Evolutionary conservation across 2,113 vertebrate genomes (phyloP).

Genomic region (Crotalus viridis): DNA sequence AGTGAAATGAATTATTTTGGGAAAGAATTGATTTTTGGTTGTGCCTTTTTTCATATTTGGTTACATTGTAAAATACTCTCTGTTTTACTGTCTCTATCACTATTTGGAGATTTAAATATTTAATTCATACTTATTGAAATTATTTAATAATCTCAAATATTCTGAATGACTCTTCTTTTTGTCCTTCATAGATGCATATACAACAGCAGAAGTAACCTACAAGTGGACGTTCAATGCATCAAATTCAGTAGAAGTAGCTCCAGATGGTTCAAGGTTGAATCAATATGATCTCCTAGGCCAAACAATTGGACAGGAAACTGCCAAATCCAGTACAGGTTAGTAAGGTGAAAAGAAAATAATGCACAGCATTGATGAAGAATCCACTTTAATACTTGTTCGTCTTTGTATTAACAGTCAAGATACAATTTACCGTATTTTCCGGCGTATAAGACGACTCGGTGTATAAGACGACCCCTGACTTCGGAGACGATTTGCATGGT

Average conservation of each 20-base stretch:
- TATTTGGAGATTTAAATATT: neutral
- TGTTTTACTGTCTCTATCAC: neutral
- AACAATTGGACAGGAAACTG: slow-evolving; percentile 93
- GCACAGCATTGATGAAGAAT: neutral
- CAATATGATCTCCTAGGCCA: slow-evolving; percentile 96
- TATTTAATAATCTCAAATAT: neutral
- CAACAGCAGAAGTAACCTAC: slow-evolving; percentile 93
- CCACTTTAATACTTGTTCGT: neutral
- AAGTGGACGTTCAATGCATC: slow-evolving; percentile 93
- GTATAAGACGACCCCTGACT: no score
- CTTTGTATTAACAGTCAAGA: neutral
- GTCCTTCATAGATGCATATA: slow-evolving; percentile 87
- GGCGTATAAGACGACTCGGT: no score
- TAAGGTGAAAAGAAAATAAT: slow-evolving; percentile 12
- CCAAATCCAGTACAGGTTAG: slow-evolving; percentile 96
- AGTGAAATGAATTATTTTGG: neutral
- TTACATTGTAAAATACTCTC: neutral
- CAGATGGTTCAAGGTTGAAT: slow-evolving; percentile 93
- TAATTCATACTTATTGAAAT: neutral
- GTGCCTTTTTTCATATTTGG: neutral
- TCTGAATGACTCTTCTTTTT: slow-evolving; percentile 11
- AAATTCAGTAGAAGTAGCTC: slow-evolving; percentile 92
- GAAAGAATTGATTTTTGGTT: neutral
- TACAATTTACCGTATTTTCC: no score
- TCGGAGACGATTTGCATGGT: no score